Evolutionary conservation across 2,797 vertebrate species (phyloP), one percentile per base, ranked within the genome.

Genomic region (Eutrigla gurnardus): DNA sequence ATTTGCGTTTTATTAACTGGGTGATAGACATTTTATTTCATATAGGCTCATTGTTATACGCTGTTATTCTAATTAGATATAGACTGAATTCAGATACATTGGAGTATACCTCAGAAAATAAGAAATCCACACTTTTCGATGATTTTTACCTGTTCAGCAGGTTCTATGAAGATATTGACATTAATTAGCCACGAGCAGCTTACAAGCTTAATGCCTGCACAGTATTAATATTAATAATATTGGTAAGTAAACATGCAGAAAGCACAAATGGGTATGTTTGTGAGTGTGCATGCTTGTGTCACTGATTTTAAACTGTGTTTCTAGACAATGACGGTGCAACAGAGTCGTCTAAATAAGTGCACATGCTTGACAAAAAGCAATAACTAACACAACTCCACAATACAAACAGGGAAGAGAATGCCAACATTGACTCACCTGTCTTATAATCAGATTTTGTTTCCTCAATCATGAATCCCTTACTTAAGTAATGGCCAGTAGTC

Each of bases 141-240:
- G 14, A 83, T 71, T 77, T 61, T 57, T 73, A 78, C 58, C 35
- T 67, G 42, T 82, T 72, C 57, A 57, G 43, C 65, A 35, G 69
- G 39, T 36, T 69, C 53, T 70, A 57, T 59, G 60, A 65, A 37
- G 53, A 17, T 59, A 86, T 85, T 80, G 54, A 52, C 57, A 73
- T 73, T 43, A 77, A 65, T 88, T 80, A 84, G 54, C 45, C 36
- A 52, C 18, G 37, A 47, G 55, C 32, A 72, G 8, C 42, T 65
- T 73, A 65, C 49, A 58, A 74, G 35, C 63, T 72, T 47, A 12
- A 43, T 64, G 67, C 18, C 52, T 4, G 11, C 4, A 33, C 52
- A 53, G 6, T 25, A 25, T 25, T 17, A 17, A 47, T 47, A 71
- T 40, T 42, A 32, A 55, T 54, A 63, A 76, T 63, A 52, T 61